phyloP scores from a whole-genome alignment of 2,797 vertebrate species.

The Chelidonichthys spinosus region DNA sequence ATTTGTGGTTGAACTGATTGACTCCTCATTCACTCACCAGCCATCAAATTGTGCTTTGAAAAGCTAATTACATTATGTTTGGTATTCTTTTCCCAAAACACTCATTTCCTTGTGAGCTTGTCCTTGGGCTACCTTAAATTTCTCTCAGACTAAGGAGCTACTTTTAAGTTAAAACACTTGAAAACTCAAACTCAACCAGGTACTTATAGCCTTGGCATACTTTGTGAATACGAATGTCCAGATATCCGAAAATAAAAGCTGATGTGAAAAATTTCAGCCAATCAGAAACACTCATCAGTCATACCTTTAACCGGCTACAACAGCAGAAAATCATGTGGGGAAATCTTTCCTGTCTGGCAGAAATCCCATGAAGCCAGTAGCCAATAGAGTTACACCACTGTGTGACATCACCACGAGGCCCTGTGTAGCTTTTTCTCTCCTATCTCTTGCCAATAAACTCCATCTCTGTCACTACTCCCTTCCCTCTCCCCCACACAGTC shows the following conservation, averaged over 20 bases:
- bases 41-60: no score
- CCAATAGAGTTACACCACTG: not conserved
- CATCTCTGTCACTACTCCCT: constrained; percentile 1
- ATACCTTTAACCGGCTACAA: not conserved
- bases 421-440: not conserved
- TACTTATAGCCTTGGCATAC: not conserved
- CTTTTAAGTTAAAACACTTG: not conserved
- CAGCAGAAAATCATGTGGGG: not conserved
- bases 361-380: not conserved
- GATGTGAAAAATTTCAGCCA: not conserved
- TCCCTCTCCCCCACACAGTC: not conserved
- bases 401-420: constrained; percentile 7
- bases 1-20: no score
- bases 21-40: no score
- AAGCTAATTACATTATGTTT: no score
- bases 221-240: not conserved
- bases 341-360: not conserved
- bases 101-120: no score
- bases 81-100: no score
- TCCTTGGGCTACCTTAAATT: no score
- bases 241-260: not conserved
- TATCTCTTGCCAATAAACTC: constrained; percentile 11
- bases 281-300: not conserved
- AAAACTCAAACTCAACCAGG: no score
- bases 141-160: not conserved